Base-by-base conservation (phyloP, 2,797 vertebrate species). In the Acipenser transmontanus region DNA sequence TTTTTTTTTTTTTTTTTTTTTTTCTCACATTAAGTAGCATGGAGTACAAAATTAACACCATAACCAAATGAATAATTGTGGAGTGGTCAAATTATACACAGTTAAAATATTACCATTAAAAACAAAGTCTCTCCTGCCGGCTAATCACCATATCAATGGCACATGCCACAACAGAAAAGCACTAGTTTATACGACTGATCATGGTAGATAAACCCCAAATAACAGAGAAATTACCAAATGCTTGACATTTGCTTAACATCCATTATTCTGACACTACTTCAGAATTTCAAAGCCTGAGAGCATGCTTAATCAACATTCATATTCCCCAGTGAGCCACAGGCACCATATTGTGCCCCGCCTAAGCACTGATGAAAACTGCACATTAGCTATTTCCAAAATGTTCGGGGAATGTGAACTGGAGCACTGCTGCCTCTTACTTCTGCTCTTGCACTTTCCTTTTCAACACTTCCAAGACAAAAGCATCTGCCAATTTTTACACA, bases 231-330 rank as follows among this genome's bases (percentile, higher is more conserved):
- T 98, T 98, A 99, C 98, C 96, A 98, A 99, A 98, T 95, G 95
- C 95, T 97, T 98, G 96, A 98, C 95, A 98, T 98, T 98, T 97
- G 96, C 96, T 98, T 93, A 95, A 98, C 96, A 99, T 98, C 96
- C 93, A 99, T 99, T 99, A 98, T 98, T 97, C 94, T 98, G 96
- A 98, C 96, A 98, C 95, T 88, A 94, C 93, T 93, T 93, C 91
- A 93, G 93, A 93, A 93, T 94, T 94, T 96, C 94, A 98, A 98
- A 95, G 94, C 93, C 94, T 95, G 92, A 93, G 93, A 93, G 93
- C 93, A 95, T 95, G 93, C 94, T 97, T 98, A 95, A 98, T 99
- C 95, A 98, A 96, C 94, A 99, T 97, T 99, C 96, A 99, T 98
- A 96, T 97, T 95, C 95, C 95, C 96, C 76, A 85, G 94, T 91